Conservation (phyloP, 2,113 vertebrate genomes). For the Panurus biarmicus region DNA sequence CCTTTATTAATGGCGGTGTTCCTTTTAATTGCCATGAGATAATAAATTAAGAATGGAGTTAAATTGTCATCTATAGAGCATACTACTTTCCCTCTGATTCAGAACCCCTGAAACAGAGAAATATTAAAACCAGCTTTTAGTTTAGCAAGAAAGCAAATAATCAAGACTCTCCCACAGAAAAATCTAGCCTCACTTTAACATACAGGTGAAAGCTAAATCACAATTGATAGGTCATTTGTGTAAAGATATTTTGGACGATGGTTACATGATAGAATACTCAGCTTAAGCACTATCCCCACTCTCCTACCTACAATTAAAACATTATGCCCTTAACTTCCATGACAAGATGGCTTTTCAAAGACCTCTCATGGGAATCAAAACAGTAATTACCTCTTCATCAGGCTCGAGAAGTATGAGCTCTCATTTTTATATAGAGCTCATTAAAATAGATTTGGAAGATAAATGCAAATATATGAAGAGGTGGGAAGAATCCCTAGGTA, state of each 20-base stretch:
- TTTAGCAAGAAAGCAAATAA: background rate
- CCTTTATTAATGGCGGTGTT: background rate
- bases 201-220: background rate
- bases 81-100: background rate
- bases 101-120: background rate
- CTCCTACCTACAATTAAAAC: constrained; percentile 60
- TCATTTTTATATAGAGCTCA: constrained; percentile 67
- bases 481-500: constrained; percentile 65
- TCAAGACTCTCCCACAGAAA: background rate
- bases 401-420: constrained; percentile 58
- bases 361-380: constrained; percentile 64
- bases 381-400: constrained; percentile 66
- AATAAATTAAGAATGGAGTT: background rate
- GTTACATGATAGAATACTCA: constrained; percentile 8
- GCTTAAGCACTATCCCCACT: constrained; percentile 14
- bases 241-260: constrained; percentile 38
- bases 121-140: background rate
- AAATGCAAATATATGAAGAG: constrained; percentile 68
- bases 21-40: background rate
- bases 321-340: constrained; percentile 62
- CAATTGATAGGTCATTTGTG: constrained; percentile 7
- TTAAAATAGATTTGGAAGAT: constrained; percentile 70
- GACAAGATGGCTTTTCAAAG: constrained; percentile 64
- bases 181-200: background rate
- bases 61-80: background rate